Base-by-base conservation (phyloP, 1,140 invertebrate genomes). In the Schlechtendalia chinensis region DNA sequence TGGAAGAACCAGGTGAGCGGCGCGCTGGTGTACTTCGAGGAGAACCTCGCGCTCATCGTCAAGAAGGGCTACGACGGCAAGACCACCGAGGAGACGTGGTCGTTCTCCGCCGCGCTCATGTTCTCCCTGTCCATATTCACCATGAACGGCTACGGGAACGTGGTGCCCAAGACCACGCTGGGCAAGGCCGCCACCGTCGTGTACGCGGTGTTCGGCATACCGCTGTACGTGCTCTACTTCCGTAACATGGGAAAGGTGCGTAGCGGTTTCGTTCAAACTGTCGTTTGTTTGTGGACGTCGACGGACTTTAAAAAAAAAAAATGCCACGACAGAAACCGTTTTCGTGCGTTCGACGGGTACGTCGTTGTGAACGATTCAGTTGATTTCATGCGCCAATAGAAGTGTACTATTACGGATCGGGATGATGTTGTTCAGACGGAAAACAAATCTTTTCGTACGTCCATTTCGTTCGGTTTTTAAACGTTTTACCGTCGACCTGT, bases 91-190 rank as follows among this genome's bases (percentile, higher is more conserved):
- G 90, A 94, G 72, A 89, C 92, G 61, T 95, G 93, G 93, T 91
- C 92, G 0, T 95, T 94, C 82, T 92, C 94, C 0, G 92, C 93
- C 0, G 92, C 94, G 0, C 85, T 96, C 5, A 95, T 96, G 93
- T 96, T 92, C 84, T 94, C 91, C 39, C 85, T 95, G 0, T 94
- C 93, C 22, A 91, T 95, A 1, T 95, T 96, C 84, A 95, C 94
- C 5, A 96, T 96, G 94, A 95, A 96, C 82, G 96, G 96, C 1
- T 98, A 98, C 86, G 97, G 97, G 0, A 96, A 97, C 86, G 91
- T 97, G 84, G 92, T 96, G 8, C 96, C 96, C 0, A 91, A 92
- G 84, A 98, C 96, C 0, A 87, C 91, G 0, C 93, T 93, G 91
- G 97, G 97, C 2, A 97, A 97, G 86, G 91, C 93, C 29, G 90